Evolutionary conservation across 1,140 invertebrate species (phyloP), one percentile per base, ranked within the genome.

Genomic region (Polypedilum vanderplanki): DNA sequence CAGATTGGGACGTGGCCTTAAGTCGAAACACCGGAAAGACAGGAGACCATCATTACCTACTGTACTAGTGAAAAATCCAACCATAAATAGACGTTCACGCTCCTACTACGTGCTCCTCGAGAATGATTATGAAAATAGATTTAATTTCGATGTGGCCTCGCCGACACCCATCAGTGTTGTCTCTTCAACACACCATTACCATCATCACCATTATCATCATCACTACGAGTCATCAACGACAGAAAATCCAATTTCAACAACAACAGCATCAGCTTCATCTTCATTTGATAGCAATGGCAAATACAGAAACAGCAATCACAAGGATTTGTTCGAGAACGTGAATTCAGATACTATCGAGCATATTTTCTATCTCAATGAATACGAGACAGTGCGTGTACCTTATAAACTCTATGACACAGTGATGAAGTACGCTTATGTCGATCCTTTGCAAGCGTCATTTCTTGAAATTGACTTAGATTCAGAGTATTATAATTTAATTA

Each of bases 401-500:
- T 88, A 87, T 77, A 89, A 91, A 82, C 87, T 87, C 4, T 92
- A 92, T 80, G 89, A 91, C 74, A 87, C 90, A 0, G 86, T 91
- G 70, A 80, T 93, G 46, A 91, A 91, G 41, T 90, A 89, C 80
- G 88, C 87, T n/a, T 91, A 90, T 78, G 86, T 93, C 65, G 86
- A 88, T n/a, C 85, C 88, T 73, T 79, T 93, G 57, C 87, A 90
- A 76, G 87, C 90, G 3, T 85, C 88, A 15, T 90, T 88, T 15
- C 80, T 93, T 65, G 89, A 91, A 77, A 87, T 93, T 79, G 91
- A 91, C 12, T 80, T 94, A 57, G 91, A 94, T 78, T 87, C 87
- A 74, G 83, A 85, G 0, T 84, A 87, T 40, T 90, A 90, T 78
- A 89, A 89, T 78, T 80, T 90, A 3, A 81, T 90, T 41, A 84